phyloP scores from a whole-genome alignment of 2,797 vertebrate species.

The Coregonus sp. region DNA sequence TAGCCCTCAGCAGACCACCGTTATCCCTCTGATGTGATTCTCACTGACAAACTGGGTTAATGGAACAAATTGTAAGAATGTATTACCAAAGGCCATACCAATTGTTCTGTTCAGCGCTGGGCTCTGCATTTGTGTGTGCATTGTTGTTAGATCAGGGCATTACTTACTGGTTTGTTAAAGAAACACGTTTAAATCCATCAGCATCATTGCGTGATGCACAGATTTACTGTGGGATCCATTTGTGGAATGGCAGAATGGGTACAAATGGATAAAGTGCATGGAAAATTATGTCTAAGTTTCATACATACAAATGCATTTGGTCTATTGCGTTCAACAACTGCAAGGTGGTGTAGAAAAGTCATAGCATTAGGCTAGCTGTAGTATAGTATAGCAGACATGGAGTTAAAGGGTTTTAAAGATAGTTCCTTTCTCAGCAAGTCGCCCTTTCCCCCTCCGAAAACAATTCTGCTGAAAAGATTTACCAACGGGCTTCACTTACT shows the following conservation, averaged over 20 bases:
- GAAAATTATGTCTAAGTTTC: not conserved
- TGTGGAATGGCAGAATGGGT: no score
- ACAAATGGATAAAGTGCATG: not conserved
- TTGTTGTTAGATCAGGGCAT: not conserved
- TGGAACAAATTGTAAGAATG: slow-evolving; percentile 36
- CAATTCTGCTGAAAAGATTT: slow-evolving; percentile 69
- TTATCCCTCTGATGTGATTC: slow-evolving; percentile 34
- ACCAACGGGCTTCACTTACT: slow-evolving; percentile 68
- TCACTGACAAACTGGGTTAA: slow-evolving; percentile 40
- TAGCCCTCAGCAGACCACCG: slow-evolving; percentile 4
- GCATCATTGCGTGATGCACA: not conserved
- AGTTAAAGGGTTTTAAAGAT: slow-evolving; percentile 47
- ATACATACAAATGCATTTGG: slow-evolving; percentile 1
- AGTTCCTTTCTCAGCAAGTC: slow-evolving; percentile 40
- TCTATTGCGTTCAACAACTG: not conserved
- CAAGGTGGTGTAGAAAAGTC: not conserved
- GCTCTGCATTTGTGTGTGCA: slow-evolving; percentile 8
- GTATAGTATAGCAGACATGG: not conserved
- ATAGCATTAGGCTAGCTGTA: not conserved
- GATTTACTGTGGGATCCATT: not conserved
- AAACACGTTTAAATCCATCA: not conserved
- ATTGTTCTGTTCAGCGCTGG: slow-evolving; percentile 1
- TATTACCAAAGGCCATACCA: slow-evolving; percentile 13
- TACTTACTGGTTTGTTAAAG: not conserved
- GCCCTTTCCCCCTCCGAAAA: slow-evolving; percentile 38